Conservation (phyloP, 92 coral and sea anemone genomes). For the Virgularia gustaviana region DNA sequence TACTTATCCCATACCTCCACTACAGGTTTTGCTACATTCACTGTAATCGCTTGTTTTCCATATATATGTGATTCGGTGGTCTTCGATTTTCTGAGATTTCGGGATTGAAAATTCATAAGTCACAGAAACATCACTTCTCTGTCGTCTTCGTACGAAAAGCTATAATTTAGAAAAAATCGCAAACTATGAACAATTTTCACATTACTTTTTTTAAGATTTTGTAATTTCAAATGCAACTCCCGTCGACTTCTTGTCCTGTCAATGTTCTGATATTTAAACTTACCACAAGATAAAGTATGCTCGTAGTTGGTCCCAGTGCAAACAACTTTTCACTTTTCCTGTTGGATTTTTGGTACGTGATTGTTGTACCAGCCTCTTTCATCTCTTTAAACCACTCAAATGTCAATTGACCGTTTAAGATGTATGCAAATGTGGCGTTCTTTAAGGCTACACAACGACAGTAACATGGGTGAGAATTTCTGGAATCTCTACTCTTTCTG, state of each 20-base stretch:
- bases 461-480: too few species aligned
- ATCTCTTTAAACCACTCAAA: slow-evolving; percentile 58
- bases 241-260: slow-evolving; percentile 55
- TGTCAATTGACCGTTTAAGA: slow-evolving; percentile 72
- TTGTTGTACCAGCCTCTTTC: slow-evolving; percentile 65
- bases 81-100: slow-evolving; percentile 54
- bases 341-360: slow-evolving; percentile 64
- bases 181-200: neutral
- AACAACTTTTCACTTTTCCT: slow-evolving; percentile 58
- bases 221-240: too few species aligned
- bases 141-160: too few species aligned
- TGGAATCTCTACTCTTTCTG: too few species aligned
- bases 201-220: too few species aligned
- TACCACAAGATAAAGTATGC: slow-evolving; percentile 72
- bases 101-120: slow-evolving; percentile 78
- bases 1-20: slow-evolving; percentile 93
- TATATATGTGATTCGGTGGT: slow-evolving; percentile 47
- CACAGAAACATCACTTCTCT: too few species aligned
- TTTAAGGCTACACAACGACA: slow-evolving; percentile 67
- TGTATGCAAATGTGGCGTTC: slow-evolving; percentile 54
- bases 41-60: slow-evolving; percentile 72
- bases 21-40: slow-evolving; percentile 65
- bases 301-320: slow-evolving; percentile 69
- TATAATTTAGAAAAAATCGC: neutral
- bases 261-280: slow-evolving; percentile 19